Evolutionary conservation across 2,797 vertebrate species (phyloP), one percentile per base, ranked within the genome.

Genomic region (Myripristis jacobus): DNA sequence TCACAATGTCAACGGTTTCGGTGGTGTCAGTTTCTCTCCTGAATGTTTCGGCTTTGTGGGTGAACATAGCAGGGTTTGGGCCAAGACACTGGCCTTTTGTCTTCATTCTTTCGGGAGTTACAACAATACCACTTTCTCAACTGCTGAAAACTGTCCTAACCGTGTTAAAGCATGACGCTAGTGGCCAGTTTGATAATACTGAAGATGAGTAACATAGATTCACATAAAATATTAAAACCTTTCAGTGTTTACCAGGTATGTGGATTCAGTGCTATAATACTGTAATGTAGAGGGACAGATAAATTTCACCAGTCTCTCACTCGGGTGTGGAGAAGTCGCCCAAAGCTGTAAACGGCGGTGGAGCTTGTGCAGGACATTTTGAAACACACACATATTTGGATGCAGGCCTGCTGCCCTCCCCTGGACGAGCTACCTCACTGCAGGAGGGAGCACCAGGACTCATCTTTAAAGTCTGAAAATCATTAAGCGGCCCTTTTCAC

Each of bases 401-500:
- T 88, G 85, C 4, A 63, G 51, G 24, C 71, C 55, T 91, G 80
- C 88, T 90, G 84, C 87, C 82, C 84, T 79, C 92, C 6, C 27
- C 58, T 89, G 92, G 89, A 80, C 55, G 73, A 66, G 36, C 0
- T 0, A 0, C 0, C 6, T 38, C 50, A 86, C 41, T 86, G 77
- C 87, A 87, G n/a, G 25, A 51, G n/a, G 48, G 0, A 68, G 6
- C 60, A 6, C 1, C 2, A n/a, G 13, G 52, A 12, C 16, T 18
- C 8, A 4, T 38, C 12, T 3, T 25, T 25, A 11, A 51, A 22
- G 25, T 24, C 15, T 51, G 4, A 13, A 41, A 41, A 13, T 9
- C 29, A 0, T 41, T 12, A 31, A 12, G 1, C 51, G 41, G n/a
- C 11, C 10, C 21, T 27, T 62, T 1, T 46, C 2, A 24, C 12